Evolutionary conservation across 2,888 invertebrate species (phyloP), one percentile per base, ranked within the genome.

Genomic region (Ormyrus labotus): DNA sequence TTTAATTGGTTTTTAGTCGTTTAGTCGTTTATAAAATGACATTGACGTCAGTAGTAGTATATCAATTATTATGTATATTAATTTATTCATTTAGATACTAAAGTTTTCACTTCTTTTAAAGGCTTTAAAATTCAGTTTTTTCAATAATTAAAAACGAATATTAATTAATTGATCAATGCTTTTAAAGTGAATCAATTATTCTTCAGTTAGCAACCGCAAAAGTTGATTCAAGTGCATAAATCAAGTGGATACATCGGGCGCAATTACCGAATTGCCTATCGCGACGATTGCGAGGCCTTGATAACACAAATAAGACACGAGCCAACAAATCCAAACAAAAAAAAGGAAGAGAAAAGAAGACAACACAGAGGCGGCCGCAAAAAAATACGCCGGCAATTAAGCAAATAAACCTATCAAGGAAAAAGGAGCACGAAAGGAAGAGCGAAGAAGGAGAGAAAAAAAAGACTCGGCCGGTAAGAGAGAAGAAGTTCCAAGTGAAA

Each of bases 331-430:
- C 34, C 34, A 34, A 34, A 34, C 34, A 1, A 11, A 11, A 19
- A 34, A 9, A 47, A 55, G 55, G 11, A 55, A 48, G 64, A n/a
- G 34, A 55, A 19, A 47, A 5, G 5, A 48, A 58, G 48, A 34
- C 34, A 19, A 67, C n/a, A 68, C 51, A 75, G 45, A 34, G 6
- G 11, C 53, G 13, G n/a, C 11, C 6, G 13, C 48, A 61, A 58
- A 74, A 74, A 74, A 64, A 53, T 45, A 34, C 64, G 19, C 34
- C 34, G 48, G 67, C 72, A 72, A 78, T 78, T 78, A 78, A 73
- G 73, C 34, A 68, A 73, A 78, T 78, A 78, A 72, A 73, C 48
- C 60, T 53, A 70, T 50, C 64, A 11, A 45, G 47, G 53, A 11
- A 19, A 6, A 19, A 53, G 45, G 19, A 13, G 47, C 61, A 7